Evolutionary conservation across 2,113 vertebrate species (phyloP).

Genomic region (Podarcis raffonei): DNA sequence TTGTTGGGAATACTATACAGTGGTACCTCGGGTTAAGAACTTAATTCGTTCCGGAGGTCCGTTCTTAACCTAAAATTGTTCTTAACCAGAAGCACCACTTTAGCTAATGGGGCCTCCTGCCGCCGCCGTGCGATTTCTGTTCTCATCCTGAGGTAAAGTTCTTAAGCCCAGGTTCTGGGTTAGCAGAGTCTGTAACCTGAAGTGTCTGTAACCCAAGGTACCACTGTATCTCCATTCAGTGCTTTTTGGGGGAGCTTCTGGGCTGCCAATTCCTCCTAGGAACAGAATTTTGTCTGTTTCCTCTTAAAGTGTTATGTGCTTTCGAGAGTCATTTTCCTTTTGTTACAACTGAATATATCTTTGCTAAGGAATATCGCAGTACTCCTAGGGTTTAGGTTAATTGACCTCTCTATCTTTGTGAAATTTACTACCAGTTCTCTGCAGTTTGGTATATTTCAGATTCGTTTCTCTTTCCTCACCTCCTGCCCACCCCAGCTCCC

Average conservation of each 20-base stretch:
- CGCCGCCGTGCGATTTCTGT: too few species aligned
- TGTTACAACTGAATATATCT: background rate
- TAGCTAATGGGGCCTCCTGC: too few species aligned
- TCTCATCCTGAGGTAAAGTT: too few species aligned
- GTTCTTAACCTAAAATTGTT: too few species aligned
- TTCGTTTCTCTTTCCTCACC: background rate
- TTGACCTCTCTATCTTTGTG: background rate
- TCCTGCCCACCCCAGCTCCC: background rate
- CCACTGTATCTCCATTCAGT: background rate
- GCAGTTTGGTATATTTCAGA: background rate
- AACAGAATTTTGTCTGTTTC: background rate
- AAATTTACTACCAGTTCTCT: background rate
- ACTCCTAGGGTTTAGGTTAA: background rate
- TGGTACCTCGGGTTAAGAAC: too few species aligned
- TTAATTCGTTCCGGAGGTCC: too few species aligned
- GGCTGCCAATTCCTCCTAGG: background rate
- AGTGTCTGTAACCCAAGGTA: too few species aligned
- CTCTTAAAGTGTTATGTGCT: background rate
- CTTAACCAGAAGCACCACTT: too few species aligned
- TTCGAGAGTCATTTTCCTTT: background rate
- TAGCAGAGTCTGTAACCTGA: too few species aligned
- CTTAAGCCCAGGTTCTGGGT: too few species aligned
- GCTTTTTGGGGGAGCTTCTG: background rate
- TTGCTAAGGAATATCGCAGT: background rate
- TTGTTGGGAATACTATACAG: background rate